A percentile compares a stretch with the other conserved stretches of the same genome.
phyloP scores from a whole-genome alignment of 2,113 vertebrate genomes.

The Archilochus colubris region DNA sequence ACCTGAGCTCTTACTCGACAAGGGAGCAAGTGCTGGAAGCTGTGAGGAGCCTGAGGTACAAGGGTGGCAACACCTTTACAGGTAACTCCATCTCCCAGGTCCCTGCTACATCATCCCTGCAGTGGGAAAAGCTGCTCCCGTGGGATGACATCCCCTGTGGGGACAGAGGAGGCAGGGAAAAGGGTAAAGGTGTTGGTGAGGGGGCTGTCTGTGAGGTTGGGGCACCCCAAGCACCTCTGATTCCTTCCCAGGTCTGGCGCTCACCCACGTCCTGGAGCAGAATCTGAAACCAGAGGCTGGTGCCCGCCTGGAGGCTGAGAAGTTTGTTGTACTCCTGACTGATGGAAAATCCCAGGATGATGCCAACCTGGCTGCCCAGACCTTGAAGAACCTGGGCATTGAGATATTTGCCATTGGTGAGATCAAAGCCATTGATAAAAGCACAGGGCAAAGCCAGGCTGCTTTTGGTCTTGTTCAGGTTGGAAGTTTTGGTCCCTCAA shows the following conservation, averaged over 20 bases:
- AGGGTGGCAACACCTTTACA: constrained; percentile 94
- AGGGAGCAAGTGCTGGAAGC: constrained; percentile 87
- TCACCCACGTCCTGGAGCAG: constrained; percentile 88
- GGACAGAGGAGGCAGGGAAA: neutral
- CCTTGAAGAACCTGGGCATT: constrained; percentile 83
- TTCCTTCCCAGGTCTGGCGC: constrained; percentile 83
- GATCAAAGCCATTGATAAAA: neutral
- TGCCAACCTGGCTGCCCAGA: constrained; percentile 78
- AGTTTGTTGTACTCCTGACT: constrained; percentile 86
- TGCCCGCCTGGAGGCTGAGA: constrained; percentile 74
- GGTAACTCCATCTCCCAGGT: constrained; percentile 64
- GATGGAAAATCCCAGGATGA: constrained; percentile 97
- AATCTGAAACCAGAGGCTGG: constrained; percentile 83
- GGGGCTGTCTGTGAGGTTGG: neutral
- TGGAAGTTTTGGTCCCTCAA: neutral
- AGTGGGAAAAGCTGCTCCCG: neutral
- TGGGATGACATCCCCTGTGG: neutral
- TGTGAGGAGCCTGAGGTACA: constrained; percentile 83
- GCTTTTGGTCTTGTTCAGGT: neutral
- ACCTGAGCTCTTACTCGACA: constrained; percentile 82
- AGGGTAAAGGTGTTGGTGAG: accelerated
- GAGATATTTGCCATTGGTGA: constrained; percentile 93
- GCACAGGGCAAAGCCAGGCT: neutral
- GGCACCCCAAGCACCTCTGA: neutral
- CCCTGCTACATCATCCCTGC: neutral